These are phyloP conservation scores for Carapus acus DNA, from an alignment of 2,797 vertebrate species.

Conservation along the genomic window DNA sequence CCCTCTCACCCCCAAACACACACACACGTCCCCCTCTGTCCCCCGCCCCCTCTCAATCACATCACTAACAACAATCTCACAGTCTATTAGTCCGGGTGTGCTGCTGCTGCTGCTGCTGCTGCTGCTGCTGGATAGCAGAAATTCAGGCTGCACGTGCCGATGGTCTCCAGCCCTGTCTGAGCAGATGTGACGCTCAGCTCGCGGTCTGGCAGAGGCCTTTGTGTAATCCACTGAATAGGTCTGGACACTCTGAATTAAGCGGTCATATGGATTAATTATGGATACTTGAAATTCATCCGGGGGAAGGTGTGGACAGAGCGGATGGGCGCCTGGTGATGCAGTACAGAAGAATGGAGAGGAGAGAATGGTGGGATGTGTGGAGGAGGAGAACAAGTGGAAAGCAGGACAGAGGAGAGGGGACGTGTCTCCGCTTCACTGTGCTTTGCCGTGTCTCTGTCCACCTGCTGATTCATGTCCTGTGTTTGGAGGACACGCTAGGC, in stretches of 20 bases:
- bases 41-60: neutral
- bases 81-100: constrained; percentile 30
- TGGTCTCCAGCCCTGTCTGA: constrained; percentile 15
- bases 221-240: constrained; percentile 38
- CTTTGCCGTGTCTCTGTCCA: constrained; percentile 17
- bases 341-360: neutral
- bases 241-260: constrained; percentile 30
- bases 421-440: constrained; percentile 16
- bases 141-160: no score
- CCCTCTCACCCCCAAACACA: no score
- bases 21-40: constrained; percentile 13
- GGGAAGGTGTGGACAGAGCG: no score
- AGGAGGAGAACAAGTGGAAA: constrained; percentile 21
- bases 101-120: constrained; percentile 30
- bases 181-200: constrained; percentile 32
- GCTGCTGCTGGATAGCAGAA: no score
- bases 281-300: constrained; percentile 25
- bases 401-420: constrained; percentile 7
- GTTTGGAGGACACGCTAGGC: constrained; percentile 29
- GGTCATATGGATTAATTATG: constrained; percentile 50
- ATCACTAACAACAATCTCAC: constrained; percentile 18
- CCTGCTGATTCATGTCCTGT: constrained; percentile 14
- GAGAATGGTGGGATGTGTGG: neutral
- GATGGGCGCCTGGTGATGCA: no score
- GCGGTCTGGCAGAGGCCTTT: constrained; percentile 15